Base-by-base conservation (phyloP, 1,140 invertebrate species). In the Andrena cerasifolii region DNA sequence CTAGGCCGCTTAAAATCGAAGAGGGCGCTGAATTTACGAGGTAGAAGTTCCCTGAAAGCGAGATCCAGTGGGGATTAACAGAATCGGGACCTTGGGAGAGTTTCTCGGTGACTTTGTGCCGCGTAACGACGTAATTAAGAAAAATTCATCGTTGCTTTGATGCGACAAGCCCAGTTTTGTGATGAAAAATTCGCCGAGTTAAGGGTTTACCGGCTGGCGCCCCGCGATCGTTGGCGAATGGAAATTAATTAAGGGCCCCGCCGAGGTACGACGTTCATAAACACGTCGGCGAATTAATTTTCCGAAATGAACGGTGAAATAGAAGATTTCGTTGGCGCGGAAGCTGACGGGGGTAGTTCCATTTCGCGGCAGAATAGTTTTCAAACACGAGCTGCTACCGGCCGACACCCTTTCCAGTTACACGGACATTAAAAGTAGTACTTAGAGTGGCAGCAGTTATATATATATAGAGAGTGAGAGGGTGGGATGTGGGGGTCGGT, bases 401-500 rank as follows among this genome's bases (percentile, higher is more conserved):
- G 6, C 43, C 70, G 70, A 68, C 53, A 70, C 36, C 75, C 58
- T 59, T 61, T 45, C 54, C 67, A 71, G 26, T 68, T 72, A 53
- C 67, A 33, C 56, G 49, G 67, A 73, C 76, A 72, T 68, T 78
- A 73, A 78, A 78, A 78, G 76, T 78, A 78, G 24, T 72, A 73
- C 76, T 78, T 73, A 75, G 71, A 66, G 71, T 63, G 62, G 51
- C 36, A 47, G 61, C 31, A 36, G 61, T 66, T 63, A 62, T 59
- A 68, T 56, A 58, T 56, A 79, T 12, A 31, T 28, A 28, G 51
- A 45, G 3, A 45, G n/a, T n/a, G 31, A 49, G 10, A 43, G 18
- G 26, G 18, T 7, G 12, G 26, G 10, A 26, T 56, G 0, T 21
- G 26, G 47, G 12, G 1, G n/a, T n/a, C n/a, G 47, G 31, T 8